A percentile compares a stretch with the other conserved stretches of the same genome.
These are phyloP conservation scores for Camponotus vicinus DNA, from an alignment of 1,140 invertebrate genomes.

Conservation along the genomic window DNA sequence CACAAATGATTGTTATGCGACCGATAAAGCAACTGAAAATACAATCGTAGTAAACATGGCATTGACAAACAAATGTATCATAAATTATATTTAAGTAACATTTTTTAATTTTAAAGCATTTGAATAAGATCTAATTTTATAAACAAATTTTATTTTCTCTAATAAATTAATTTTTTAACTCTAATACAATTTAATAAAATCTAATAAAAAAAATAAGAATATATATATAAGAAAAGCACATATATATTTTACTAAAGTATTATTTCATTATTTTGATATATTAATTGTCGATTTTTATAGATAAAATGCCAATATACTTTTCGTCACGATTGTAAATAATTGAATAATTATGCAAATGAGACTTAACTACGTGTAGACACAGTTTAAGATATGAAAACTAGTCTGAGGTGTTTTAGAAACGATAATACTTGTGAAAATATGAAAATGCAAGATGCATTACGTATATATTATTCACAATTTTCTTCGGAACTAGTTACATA, in stretches of 20 bases:
- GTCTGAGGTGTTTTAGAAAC: conserved; percentile 56
- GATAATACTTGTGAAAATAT: conserved; percentile 30
- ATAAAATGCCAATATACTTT: neutral
- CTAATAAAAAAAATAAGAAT: neutral
- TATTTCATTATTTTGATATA: neutral
- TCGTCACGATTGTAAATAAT: conserved; percentile 29
- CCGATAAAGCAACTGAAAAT: conserved; percentile 1
- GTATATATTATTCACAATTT: conserved; percentile 36
- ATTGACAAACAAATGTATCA: neutral
- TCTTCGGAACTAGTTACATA: conserved; percentile 7
- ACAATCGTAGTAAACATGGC: conserved; percentile 9
- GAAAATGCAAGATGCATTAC: conserved; percentile 13
- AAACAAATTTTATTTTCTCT: neutral
- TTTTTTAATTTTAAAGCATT: neutral
- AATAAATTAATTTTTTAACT: neutral
- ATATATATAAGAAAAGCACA: neutral
- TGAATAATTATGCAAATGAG: conserved; percentile 9
- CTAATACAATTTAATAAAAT: neutral
- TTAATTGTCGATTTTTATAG: conserved; percentile 14
- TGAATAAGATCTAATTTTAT: neutral
- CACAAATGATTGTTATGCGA: conserved; percentile 15
- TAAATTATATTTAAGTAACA: conserved; percentile 11
- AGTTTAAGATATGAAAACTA: conserved; percentile 68
- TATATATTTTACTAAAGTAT: conserved; percentile 6
- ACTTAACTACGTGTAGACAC: conserved; percentile 49